Evolutionary conservation across 1,140 invertebrate species (phyloP).

Genomic region (Drosophila tropicalis): DNA sequence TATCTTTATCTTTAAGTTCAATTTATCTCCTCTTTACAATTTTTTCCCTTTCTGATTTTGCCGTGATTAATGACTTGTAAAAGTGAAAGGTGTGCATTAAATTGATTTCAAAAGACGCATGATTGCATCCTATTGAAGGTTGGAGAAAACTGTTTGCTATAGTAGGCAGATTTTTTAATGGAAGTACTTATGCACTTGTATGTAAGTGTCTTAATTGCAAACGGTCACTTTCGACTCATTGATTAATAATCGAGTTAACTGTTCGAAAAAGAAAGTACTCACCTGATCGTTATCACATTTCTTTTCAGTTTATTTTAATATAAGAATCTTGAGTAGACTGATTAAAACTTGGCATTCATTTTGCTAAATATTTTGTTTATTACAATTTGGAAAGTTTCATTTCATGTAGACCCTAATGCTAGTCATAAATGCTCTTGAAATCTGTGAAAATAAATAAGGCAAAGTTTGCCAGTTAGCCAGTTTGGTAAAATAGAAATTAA

Average conservation of each 20-base stretch:
- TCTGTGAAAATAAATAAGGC: background rate
- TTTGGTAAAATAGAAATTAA: constrained; percentile 2
- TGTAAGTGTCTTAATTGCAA: background rate
- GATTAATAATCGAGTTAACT: background rate
- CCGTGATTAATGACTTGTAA: constrained; percentile 72
- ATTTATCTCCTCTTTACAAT: constrained; percentile 17
- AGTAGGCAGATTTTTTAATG: constrained; percentile 3
- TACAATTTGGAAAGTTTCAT: too few species aligned
- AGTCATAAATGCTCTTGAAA: background rate
- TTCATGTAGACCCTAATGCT: too few species aligned
- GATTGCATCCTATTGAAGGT: constrained; percentile 58
- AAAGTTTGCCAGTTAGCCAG: background rate
- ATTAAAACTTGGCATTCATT: too few species aligned
- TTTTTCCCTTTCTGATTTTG: constrained; percentile 20
- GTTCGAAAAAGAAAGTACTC: too few species aligned
- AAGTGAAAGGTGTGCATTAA: constrained; percentile 66
- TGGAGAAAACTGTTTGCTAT: constrained; percentile 28
- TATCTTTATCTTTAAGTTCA: constrained; percentile 27
- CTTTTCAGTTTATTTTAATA: too few species aligned
- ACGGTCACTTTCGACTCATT: background rate
- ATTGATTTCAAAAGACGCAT: constrained; percentile 32
- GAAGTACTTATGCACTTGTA: background rate
- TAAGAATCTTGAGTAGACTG: too few species aligned
- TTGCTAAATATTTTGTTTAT: too few species aligned
- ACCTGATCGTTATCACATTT: too few species aligned